These are phyloP conservation scores for Agrotis ipsilon DNA, from an alignment of 2,888 invertebrate species.

Conservation along the genomic window DNA sequence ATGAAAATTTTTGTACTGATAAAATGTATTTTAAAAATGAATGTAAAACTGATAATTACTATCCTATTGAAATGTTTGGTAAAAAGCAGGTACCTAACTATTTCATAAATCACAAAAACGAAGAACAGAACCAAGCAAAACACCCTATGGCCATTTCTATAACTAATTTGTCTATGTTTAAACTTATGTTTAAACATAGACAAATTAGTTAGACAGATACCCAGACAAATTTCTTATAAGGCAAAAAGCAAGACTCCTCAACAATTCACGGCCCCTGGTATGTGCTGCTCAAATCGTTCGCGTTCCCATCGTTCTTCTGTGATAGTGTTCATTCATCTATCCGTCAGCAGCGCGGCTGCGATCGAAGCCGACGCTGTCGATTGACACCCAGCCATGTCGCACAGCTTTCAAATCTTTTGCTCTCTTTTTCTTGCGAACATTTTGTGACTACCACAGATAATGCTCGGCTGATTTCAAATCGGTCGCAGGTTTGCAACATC, in stretches of 20 bases:
- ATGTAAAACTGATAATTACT: too few relatives aligned
- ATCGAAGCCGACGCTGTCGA: constrained; percentile 68
- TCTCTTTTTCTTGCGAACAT: constrained; percentile 61
- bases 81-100: neutral
- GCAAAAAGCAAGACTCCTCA: constrained; percentile 26
- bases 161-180: too few relatives aligned
- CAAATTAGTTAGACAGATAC: too few relatives aligned
- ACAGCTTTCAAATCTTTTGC: constrained; percentile 68
- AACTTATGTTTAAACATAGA: too few relatives aligned
- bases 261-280: constrained; percentile 41
- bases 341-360: constrained; percentile 74
- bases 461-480: constrained; percentile 39
- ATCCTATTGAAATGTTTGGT: too few relatives aligned
- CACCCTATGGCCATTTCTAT: neutral
- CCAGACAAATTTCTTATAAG: constrained; percentile 26
- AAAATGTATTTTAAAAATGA: neutral
- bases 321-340: constrained; percentile 82
- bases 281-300: constrained; percentile 64
- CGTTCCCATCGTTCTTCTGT: constrained; percentile 62
- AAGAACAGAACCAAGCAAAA: neutral
- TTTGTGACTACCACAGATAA: constrained; percentile 41
- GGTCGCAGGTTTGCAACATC: constrained; percentile 40
- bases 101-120: neutral
- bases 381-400: constrained; percentile 68
- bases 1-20: too few relatives aligned